Evolutionary conservation across 2,797 vertebrate genomes (phyloP), one percentile per base, ranked within the genome.

Genomic region (Hemitrygon akajei): DNA sequence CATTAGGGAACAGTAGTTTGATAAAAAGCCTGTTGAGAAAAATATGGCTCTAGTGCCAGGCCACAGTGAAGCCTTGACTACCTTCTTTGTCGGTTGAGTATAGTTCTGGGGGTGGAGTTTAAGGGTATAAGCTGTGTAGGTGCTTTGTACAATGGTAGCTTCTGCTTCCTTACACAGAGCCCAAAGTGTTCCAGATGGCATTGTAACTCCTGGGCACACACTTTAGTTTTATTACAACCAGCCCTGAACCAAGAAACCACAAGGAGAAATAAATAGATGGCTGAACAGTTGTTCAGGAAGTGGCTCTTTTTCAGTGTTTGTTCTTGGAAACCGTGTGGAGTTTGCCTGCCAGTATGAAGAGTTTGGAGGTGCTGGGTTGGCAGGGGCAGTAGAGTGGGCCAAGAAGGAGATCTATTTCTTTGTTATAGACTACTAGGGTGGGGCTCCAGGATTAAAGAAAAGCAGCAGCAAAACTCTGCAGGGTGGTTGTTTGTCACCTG

Each of bases 21-120:
- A 92, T 92, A 75, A 92, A 92, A 75, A 92, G 91, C 91, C 91
- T 75, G 91, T 92, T 92, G 69, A 92, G 91, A 73, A 92, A 92
- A 91, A 75, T 92, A 56, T 92, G 40, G 91, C 91, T 92, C 37
- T 1, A 75, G 91, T 92, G 69, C 91, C 91, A 92, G 91, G 69
- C 91, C 71, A 6, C 71, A 47, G 40, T 76, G 66, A 92, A 71
- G 34, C 37, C 69, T 27, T 87, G 91, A 73, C 37, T 93, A n/a
- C 40, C 69, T 27, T 56, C 91, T 93, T 93, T 93, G 91, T 93
- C 71, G 91, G 69, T 58, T 56, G 40, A 93, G 25, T 93, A 76
- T 56, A 76, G 91, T 56, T 75, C 20, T 30, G 60, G 66, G 22
- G 71, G 25, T 16, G 69, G 71, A 56, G 91, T 40, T 40, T 30